Evolutionary conservation across 2,113 vertebrate species (phyloP), one percentile per base, ranked within the genome.

Genomic region (Tonatia bakeri): DNA sequence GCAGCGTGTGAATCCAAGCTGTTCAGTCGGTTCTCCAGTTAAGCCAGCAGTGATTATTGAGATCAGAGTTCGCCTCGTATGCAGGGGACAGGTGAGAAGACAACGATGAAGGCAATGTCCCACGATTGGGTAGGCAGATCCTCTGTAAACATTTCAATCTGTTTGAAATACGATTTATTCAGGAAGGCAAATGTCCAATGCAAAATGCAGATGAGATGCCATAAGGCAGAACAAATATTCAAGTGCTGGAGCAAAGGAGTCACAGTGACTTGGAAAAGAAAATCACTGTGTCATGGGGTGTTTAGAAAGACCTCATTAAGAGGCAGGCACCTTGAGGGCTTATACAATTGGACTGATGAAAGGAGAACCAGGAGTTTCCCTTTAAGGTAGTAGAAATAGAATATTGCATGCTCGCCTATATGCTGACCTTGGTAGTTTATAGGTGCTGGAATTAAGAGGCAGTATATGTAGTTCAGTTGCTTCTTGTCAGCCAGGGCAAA

Each of bases 401-500:
- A 24, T 2, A 22, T 28, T 8, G 24, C 75, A 5, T 3, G 26
- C 20, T 81, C 22, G 65, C 28, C 4, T 0, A 2, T 3, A 5
- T 31, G 31, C 20, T 15, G 17, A 50, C 52, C 16, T 4, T 10
- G 9, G 45, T 47, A 40, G n/a, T 33, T 33, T 19, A 61, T 47
- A 59, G 24, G 47, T 28, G 31, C 50, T n/a, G 81, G 73, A 33
- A 20, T 47, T 28, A 7, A 26, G 17, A 28, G 47, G 56, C 43
- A 5, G 15, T 45, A 20, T 43, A 16, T 54, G 33, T 43, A 16
- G 50, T 65, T 82, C 13, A 4, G 20, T 38, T 22, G 22, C 43
- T 75, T 36, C 70, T 79, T 86, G 92, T 36, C 47, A 47, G 38
- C 56, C 80, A 75, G 54, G n/a, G 47, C 40, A 38, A 79, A 84